These are phyloP conservation scores for Balaeniceps rex DNA, from an alignment of 2,113 vertebrate species.

Conservation along the genomic window DNA sequence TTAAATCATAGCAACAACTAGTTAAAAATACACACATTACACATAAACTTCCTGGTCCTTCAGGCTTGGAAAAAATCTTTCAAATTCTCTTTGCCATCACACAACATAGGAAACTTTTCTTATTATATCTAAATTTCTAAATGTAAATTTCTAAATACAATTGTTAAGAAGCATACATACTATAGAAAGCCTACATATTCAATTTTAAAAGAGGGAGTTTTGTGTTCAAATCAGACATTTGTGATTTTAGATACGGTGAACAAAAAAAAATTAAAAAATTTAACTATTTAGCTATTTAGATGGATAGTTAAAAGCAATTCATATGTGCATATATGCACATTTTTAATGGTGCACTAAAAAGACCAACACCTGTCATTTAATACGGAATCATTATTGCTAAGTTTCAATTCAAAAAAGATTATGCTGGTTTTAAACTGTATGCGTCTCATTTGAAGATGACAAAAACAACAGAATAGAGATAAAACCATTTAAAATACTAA, in stretches of 20 bases:
- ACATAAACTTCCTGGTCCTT: background rate
- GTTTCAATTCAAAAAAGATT: background rate
- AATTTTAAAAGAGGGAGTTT: background rate
- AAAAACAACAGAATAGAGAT: background rate
- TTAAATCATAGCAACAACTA: background rate
- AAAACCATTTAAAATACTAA: background rate
- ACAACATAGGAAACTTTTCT: background rate
- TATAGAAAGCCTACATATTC: background rate
- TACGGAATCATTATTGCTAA: background rate
- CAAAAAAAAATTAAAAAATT: background rate
- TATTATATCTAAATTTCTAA: background rate
- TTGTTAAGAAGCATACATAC: background rate
- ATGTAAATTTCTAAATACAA: background rate
- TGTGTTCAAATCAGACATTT: background rate
- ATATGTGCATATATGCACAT: background rate
- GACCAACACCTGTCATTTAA: background rate
- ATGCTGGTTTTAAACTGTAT: background rate
- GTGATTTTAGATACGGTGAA: background rate
- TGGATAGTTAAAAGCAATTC: background rate
- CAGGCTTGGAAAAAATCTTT: background rate
- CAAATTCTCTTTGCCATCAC: background rate
- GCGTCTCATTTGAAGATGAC: background rate
- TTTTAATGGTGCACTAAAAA: background rate
- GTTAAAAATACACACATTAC: background rate
- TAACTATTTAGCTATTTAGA: background rate